Evolutionary conservation across 2,797 vertebrate species (phyloP).

Genomic region (Echeneis naucrates): DNA sequence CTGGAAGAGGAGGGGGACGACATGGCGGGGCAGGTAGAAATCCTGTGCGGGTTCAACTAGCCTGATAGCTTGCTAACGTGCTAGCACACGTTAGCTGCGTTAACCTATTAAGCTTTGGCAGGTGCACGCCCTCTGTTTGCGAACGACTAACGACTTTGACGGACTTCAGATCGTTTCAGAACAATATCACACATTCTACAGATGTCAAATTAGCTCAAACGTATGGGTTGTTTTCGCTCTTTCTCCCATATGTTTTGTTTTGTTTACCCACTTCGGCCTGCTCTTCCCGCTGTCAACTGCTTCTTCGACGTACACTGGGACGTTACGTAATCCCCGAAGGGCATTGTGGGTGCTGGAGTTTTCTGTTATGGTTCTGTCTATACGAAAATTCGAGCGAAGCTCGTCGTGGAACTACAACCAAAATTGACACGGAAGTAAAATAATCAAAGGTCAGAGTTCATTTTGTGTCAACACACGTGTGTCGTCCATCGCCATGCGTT

Average conservation of each 20-base stretch:
- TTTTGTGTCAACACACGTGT: conserved; percentile 62
- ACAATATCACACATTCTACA: conserved; percentile 34
- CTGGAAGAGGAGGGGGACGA: conserved; percentile 87
- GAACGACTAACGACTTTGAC: conserved; percentile 4
- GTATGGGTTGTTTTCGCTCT: conserved; percentile 7
- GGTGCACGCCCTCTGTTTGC: conserved; percentile 49
- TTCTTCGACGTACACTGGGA: conserved; percentile 73
- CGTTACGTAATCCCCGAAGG: conserved; percentile 79
- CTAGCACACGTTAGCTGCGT: conserved; percentile 68
- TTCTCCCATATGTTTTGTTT: conserved; percentile 65
- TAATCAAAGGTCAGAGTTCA: conserved; percentile 41
- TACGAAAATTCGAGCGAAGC: rapidly evolving
- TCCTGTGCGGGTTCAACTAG: conserved; percentile 40
- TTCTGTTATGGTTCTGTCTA: rapidly evolving
- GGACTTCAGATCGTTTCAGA: conserved; percentile 2
- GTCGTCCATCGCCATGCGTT: conserved; percentile 33
- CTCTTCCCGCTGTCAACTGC: conserved; percentile 76
- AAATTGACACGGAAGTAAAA: conserved; percentile 62
- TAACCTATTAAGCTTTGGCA: conserved; percentile 71
- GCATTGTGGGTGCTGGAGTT: conserved; percentile 80
- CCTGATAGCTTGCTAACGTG: conserved; percentile 48
- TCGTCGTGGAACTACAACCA: conserved; percentile 50
- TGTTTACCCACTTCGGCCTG: conserved; percentile 81
- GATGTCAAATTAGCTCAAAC: conserved; percentile 2
- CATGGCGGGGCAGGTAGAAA: conserved; percentile 68